These are phyloP conservation scores for Phasia obesa DNA, from an alignment of 2,888 invertebrate species.

Conservation along the genomic window DNA sequence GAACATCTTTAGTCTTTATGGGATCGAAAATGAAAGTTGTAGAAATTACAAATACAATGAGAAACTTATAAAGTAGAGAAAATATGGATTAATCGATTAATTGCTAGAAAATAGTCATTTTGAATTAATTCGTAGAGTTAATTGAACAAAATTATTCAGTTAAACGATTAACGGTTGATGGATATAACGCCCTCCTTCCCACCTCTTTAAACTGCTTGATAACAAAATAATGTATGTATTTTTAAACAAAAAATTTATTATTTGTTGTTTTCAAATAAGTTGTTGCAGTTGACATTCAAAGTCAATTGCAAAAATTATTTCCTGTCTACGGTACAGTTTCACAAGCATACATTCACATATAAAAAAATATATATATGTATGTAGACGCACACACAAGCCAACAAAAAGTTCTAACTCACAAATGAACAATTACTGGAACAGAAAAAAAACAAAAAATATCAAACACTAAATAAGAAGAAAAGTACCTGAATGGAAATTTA, in stretches of 20 bases:
- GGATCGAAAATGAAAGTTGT: no score
- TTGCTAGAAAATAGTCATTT: no score
- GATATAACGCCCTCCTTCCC: neutral
- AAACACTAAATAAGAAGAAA: slow-evolving; percentile 27
- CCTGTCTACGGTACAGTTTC: slow-evolving; percentile 63
- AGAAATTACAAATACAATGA: no score
- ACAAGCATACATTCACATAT: neutral
- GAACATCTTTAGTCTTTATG: no score
- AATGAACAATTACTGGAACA: slow-evolving; percentile 58
- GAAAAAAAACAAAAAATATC: slow-evolving; percentile 1
- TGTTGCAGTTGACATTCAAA: slow-evolving; percentile 62
- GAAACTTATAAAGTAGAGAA: no score
- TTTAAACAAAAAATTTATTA: slow-evolving; percentile 9
- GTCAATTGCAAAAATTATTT: slow-evolving; percentile 65
- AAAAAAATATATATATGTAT: no score
- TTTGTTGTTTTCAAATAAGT: slow-evolving; percentile 36
- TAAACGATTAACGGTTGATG: no score
- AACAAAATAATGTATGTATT: slow-evolving; percentile 16
- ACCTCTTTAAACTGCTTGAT: neutral
- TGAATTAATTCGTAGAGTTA: no score
- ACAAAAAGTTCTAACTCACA: slow-evolving; percentile 25
- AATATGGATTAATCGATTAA: no score
- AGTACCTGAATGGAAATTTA: slow-evolving; percentile 37
- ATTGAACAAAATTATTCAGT: neutral
- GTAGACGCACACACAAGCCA: neutral